Evolutionary conservation across 1,140 invertebrate species (phyloP).

Genomic region (Aricia agestis): DNA sequence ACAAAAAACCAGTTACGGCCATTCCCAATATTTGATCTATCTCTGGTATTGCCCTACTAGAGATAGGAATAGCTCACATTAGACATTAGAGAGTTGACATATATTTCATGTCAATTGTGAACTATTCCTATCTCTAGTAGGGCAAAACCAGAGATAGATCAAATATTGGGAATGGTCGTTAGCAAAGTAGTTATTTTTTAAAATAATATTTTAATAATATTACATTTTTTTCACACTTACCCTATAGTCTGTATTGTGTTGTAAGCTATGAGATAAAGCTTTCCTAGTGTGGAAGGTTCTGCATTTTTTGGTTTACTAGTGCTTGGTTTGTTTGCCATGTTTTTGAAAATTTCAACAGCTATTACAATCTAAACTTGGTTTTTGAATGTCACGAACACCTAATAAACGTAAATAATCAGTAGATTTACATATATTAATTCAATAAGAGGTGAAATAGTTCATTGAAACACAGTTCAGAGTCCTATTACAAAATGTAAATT

Average conservation of each 20-base stretch:
- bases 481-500: not conserved
- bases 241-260: constrained; percentile 76
- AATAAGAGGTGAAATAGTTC: constrained; percentile 6
- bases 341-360: not conserved
- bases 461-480: constrained; percentile 4
- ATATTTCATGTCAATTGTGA: no score
- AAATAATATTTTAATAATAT: not conserved
- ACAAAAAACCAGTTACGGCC: no score
- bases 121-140: no score
- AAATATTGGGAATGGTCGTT: no score
- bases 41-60: no score
- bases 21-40: no score
- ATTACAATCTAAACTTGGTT: not conserved
- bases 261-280: constrained; percentile 77
- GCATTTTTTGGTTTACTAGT: constrained; percentile 5
- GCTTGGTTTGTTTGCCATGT: not conserved
- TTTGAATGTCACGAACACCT: not conserved
- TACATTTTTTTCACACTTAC: constrained; percentile 45
- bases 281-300: constrained; percentile 54
- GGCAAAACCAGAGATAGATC: no score
- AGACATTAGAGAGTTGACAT: no score
- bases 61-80: no score
- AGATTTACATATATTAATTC: not conserved
- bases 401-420: not conserved
- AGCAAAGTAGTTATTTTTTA: no score